Conservation (phyloP, 2,888 invertebrate genomes). For the Lapara coniferarum region DNA sequence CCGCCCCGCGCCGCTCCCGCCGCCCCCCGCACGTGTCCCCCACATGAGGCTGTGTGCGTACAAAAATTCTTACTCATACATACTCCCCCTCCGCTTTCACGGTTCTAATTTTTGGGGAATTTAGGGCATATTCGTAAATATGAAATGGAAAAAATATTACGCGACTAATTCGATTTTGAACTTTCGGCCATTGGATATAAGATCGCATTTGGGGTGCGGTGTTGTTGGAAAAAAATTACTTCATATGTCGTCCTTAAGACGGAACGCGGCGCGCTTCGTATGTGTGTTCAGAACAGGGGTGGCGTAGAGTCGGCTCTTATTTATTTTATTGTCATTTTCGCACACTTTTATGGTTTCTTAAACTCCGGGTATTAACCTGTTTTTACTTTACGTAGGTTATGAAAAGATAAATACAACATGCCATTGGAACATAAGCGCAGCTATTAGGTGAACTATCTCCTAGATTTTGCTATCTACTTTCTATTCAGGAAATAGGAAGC, state of each 20-base stretch:
- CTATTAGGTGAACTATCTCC: no score
- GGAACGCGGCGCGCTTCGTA: conserved; percentile 81
- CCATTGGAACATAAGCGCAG: no score
- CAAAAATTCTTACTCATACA: conserved; percentile 65
- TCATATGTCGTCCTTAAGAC: conserved; percentile 85
- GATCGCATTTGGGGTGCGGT: conserved; percentile 52
- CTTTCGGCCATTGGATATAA: conserved; percentile 48
- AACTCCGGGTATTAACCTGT: no score
- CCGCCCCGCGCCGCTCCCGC: conserved; percentile 38
- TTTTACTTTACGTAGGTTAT: no score
- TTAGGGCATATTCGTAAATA: conserved; percentile 85
- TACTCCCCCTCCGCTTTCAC: conserved; percentile 74
- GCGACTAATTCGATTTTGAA: conserved; percentile 55
- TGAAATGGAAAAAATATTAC: conserved; percentile 84
- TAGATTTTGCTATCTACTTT: no score
- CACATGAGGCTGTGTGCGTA: conserved; percentile 54
- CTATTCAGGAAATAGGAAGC: no score
- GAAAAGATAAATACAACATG: no score
- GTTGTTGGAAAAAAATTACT: conserved; percentile 81
- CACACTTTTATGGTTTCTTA: not conserved
- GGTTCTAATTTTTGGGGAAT: conserved; percentile 85
- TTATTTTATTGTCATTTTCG: conserved; percentile 17
- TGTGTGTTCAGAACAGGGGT: conserved; percentile 71
- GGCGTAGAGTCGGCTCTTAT: conserved; percentile 53
- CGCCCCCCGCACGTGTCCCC: conserved; percentile 44